These are phyloP conservation scores for Folsomia candida DNA, from an alignment of 2,888 invertebrate genomes.

Conservation along the genomic window DNA sequence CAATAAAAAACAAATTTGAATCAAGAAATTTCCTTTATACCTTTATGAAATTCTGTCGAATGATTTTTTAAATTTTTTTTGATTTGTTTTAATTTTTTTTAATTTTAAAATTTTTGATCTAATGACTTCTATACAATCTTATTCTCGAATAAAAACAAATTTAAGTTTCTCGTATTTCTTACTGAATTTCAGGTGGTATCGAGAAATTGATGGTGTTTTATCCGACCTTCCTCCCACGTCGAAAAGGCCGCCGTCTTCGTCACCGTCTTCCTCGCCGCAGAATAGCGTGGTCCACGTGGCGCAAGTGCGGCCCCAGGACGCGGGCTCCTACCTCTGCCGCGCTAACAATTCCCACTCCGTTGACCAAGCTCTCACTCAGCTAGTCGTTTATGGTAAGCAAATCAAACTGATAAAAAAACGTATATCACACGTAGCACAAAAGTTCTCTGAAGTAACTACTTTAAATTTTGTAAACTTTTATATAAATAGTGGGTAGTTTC, in stretches of 20 bases:
- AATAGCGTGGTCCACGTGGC: constrained; percentile 43
- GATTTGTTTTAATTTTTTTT: too few relatives aligned
- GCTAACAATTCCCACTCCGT: constrained; percentile 86
- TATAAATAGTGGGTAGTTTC: too few relatives aligned
- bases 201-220: constrained; percentile 3
- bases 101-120: background rate
- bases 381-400: constrained; percentile 69
- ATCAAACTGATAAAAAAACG: background rate
- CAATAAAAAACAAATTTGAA: too few relatives aligned
- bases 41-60: too few relatives aligned
- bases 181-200: constrained; percentile 29
- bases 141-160: too few relatives aligned
- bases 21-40: too few relatives aligned
- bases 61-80: too few relatives aligned
- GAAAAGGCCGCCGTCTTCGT: background rate
- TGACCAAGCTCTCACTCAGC: constrained; percentile 72
- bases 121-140: too few relatives aligned
- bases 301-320: constrained; percentile 62
- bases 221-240: background rate
- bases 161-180: background rate
- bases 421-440: too few relatives aligned
- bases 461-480: too few relatives aligned
- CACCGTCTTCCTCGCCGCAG: too few relatives aligned
- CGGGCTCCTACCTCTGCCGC: constrained; percentile 83
- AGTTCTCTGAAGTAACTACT: too few relatives aligned